phyloP scores from a whole-genome alignment of 2,888 invertebrate species.

The Microchrysa polita region DNA sequence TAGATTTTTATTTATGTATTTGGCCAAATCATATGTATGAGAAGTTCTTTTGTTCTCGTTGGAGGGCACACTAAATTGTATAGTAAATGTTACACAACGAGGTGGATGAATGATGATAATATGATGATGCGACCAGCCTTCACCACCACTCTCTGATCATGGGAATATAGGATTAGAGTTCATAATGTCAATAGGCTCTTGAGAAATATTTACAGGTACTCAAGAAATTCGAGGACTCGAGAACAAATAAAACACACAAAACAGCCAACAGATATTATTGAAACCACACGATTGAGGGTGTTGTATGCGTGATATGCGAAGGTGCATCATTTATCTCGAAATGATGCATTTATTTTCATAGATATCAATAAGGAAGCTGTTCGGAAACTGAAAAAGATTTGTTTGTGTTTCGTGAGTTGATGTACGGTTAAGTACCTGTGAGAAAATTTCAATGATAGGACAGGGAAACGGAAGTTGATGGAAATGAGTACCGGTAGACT shows the following conservation, averaged over 20 bases:
- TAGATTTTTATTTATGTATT: too few relatives aligned
- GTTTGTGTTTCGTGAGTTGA: neutral
- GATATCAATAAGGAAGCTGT: slow-evolving; percentile 36
- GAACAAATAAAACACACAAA: slow-evolving; percentile 29
- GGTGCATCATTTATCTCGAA: neutral
- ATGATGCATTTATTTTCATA: slow-evolving; percentile 36
- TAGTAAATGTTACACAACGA: neutral
- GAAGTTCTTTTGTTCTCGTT: slow-evolving; percentile 37
- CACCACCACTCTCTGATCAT: slow-evolving; percentile 26
- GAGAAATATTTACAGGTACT: slow-evolving; percentile 44
- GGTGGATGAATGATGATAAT: too few relatives aligned
- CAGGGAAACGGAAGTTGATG: slow-evolving; percentile 30
- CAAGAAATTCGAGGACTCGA: slow-evolving; percentile 30
- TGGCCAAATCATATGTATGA: slow-evolving; percentile 6
- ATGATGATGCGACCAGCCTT: slow-evolving; percentile 12
- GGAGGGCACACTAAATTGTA: slow-evolving; percentile 26
- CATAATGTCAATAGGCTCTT: slow-evolving; percentile 43
- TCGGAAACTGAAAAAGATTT: slow-evolving; percentile 11
- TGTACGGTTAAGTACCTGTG: slow-evolving; percentile 27
- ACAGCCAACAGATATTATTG: neutral
- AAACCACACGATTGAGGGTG: slow-evolving; percentile 43
- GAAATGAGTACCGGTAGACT: slow-evolving; percentile 36
- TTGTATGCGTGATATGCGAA: slow-evolving; percentile 40
- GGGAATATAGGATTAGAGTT: slow-evolving; percentile 44
- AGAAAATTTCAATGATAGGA: slow-evolving; percentile 30